Evolutionary conservation across 2,888 invertebrate genomes (phyloP).

Genomic region (Drosophila prostipennis): DNA sequence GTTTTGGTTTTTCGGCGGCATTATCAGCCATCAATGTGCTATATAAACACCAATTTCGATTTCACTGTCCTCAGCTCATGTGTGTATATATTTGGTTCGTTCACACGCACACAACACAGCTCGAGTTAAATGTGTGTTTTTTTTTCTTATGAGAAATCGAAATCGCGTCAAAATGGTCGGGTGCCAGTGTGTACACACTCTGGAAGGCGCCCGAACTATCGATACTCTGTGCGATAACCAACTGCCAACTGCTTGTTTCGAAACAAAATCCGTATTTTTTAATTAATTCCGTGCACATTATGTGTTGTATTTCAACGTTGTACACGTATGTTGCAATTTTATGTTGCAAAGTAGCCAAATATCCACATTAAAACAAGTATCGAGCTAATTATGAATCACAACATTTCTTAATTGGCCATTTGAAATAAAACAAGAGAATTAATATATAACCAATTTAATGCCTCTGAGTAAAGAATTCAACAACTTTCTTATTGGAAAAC

Average conservation of each 20-base stretch:
- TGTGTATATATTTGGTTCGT: slow-evolving; percentile 9
- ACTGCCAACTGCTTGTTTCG: neutral
- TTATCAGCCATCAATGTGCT: slow-evolving; percentile 21
- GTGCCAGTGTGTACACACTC: slow-evolving; percentile 63
- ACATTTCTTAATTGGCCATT: too few species aligned
- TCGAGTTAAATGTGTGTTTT: slow-evolving; percentile 57
- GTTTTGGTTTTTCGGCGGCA: slow-evolving; percentile 41
- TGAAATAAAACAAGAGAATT: too few species aligned
- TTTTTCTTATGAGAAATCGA: slow-evolving; percentile 63
- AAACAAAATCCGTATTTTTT: neutral
- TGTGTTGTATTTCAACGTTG: too few species aligned
- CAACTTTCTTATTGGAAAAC: neutral
- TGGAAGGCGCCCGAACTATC: neutral
- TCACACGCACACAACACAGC: slow-evolving; percentile 10
- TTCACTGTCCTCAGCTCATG: slow-evolving; percentile 14
- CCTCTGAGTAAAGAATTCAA: too few species aligned
- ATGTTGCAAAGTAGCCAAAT: too few species aligned
- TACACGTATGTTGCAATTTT: too few species aligned
- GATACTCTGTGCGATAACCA: neutral
- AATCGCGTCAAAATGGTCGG: slow-evolving; percentile 65
- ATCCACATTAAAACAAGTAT: too few species aligned
- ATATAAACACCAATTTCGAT: slow-evolving; percentile 13
- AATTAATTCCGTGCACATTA: neutral
- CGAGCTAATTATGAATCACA: too few species aligned
- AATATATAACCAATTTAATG: too few species aligned